Conservation (phyloP, 2,113 vertebrate species). For the Otocyon megalotis region DNA sequence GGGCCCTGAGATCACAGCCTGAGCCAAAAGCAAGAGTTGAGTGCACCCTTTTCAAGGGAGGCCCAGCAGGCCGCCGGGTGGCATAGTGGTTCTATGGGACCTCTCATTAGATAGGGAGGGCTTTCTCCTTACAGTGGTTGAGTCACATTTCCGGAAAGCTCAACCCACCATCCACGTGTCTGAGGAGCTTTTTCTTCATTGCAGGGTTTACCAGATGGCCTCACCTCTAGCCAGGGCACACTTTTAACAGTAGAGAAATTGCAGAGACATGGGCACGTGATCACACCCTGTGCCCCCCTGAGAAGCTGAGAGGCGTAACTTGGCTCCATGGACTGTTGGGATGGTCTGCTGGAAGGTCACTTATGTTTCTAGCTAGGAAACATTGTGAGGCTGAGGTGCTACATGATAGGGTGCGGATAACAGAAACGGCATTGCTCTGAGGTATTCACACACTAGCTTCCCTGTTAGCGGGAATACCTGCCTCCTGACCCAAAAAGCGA, state of each 20-base stretch:
- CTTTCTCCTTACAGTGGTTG: background rate
- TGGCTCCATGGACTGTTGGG: background rate
- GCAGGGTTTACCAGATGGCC: background rate
- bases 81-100: too few relatives aligned
- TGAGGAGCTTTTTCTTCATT: background rate
- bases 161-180: background rate
- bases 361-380: background rate
- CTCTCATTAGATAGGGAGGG: background rate
- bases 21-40: background rate
- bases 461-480: background rate
- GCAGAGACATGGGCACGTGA: background rate
- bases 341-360: background rate
- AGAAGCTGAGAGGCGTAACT: background rate
- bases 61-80: background rate
- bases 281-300: background rate
- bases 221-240: background rate
- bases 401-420: too few relatives aligned
- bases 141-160: background rate
- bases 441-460: background rate
- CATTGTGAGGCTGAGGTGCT: background rate
- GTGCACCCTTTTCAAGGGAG: background rate
- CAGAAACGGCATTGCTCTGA: background rate
- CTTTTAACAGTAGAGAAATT: background rate
- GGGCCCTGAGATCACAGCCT: background rate
- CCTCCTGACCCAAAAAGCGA: background rate